Evolutionary conservation across 2,113 vertebrate genomes (phyloP).

Genomic region (Plecotus auritus): DNA sequence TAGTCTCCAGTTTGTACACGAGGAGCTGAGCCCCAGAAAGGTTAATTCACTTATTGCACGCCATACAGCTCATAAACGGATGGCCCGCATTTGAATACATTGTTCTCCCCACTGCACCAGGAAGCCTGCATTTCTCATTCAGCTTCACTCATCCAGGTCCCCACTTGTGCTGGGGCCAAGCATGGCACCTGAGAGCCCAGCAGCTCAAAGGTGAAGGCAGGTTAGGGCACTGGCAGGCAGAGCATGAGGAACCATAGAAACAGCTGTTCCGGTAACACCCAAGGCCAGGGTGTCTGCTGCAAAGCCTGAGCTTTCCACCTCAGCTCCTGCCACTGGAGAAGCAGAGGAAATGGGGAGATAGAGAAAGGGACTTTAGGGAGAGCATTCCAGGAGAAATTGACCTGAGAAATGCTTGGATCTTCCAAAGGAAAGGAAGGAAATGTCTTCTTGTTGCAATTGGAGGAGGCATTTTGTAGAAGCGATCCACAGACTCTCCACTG

Average conservation of each 20-base stretch:
- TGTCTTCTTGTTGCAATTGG: neutral
- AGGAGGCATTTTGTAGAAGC: neutral
- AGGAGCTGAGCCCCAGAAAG: neutral
- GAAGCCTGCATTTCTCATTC: neutral
- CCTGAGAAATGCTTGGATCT: neutral
- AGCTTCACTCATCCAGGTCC: neutral
- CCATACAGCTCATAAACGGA: fast-evolving
- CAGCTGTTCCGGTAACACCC: neutral
- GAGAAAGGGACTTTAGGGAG: neutral
- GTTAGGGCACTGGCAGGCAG: neutral
- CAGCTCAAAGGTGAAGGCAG: constrained; percentile 2
- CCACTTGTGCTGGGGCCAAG: neutral
- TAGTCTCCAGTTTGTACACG: neutral
- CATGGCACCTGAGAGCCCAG: neutral
- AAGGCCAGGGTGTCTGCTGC: neutral
- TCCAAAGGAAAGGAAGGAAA: neutral
- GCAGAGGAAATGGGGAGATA: neutral
- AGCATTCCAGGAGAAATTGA: neutral
- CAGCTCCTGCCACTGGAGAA: neutral
- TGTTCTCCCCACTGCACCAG: neutral
- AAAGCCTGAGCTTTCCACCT: neutral
- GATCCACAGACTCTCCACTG: neutral
- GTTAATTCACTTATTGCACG: neutral
- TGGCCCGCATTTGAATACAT: neutral
- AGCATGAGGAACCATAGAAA: neutral